A percentile compares a stretch with the other conserved stretches of the same genome.
These are phyloP conservation scores for Tiphia femorata DNA, from an alignment of 2,888 invertebrate genomes.

Conservation along the genomic window DNA sequence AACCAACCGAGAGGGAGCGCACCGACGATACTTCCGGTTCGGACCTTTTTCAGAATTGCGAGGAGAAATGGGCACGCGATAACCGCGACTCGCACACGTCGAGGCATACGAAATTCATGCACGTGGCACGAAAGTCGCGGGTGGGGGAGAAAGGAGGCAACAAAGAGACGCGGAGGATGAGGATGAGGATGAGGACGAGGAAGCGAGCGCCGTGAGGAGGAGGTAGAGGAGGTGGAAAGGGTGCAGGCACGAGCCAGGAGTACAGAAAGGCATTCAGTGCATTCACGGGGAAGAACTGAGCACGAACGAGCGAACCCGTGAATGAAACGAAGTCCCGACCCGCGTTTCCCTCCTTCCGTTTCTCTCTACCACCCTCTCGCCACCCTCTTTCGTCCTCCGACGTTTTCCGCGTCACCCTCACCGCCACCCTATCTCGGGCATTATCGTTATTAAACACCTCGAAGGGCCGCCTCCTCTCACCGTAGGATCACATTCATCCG, in stretches of 20 bases:
- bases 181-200: constrained; percentile 18
- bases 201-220: constrained; percentile 25
- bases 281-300: constrained; percentile 64
- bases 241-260: too few species aligned
- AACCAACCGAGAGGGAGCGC: too few species aligned
- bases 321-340: constrained; percentile 63
- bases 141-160: constrained; percentile 12
- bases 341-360: constrained; percentile 20
- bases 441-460: constrained; percentile 69
- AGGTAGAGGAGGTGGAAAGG: too few species aligned
- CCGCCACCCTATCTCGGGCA: constrained; percentile 62
- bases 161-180: constrained; percentile 29
- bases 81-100: too few species aligned
- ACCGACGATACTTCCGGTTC: too few species aligned
- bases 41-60: too few species aligned
- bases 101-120: too few species aligned
- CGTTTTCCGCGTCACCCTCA: too few species aligned
- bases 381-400: constrained; percentile 8
- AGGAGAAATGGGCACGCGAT: too few species aligned
- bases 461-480: constrained; percentile 36
- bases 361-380: constrained; percentile 13
- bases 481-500: constrained; percentile 36
- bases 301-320: constrained; percentile 59
- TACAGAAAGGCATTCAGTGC: constrained; percentile 59
- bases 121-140: neutral